Conservation (phyloP, 2,797 vertebrate genomes). For the Thunnus albacares region DNA sequence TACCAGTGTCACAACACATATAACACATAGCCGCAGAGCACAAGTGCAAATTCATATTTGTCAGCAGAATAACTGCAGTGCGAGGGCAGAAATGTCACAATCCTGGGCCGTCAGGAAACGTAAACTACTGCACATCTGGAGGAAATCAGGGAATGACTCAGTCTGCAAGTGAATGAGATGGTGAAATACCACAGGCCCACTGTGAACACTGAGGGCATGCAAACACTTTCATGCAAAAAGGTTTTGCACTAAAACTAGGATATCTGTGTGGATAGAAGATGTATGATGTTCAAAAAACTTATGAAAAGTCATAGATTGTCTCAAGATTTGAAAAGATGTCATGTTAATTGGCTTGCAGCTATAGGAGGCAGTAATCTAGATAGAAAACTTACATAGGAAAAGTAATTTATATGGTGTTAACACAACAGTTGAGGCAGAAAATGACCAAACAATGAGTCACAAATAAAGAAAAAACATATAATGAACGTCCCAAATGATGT, state of each 20-base stretch:
- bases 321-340: not conserved
- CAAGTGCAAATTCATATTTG: conserved; percentile 49
- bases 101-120: conserved; percentile 77
- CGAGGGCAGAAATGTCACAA: conserved; percentile 80
- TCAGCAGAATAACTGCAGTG: conserved; percentile 74
- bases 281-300: not conserved
- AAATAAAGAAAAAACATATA: not conserved
- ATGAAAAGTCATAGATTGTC: not conserved
- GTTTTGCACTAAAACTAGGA: not conserved
- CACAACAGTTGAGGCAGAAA: not conserved
- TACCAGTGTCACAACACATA: conserved; percentile 26
- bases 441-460: not conserved
- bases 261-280: not conserved
- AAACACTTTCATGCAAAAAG: conserved; percentile 45
- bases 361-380: not conserved
- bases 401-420: not conserved
- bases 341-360: not conserved
- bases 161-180: conserved; percentile 80
- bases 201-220: conserved; percentile 61
- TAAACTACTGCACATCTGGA: conserved; percentile 85
- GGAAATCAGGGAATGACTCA: conserved; percentile 86
- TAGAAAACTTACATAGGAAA: not conserved
- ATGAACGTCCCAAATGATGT: not conserved
- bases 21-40: not conserved
- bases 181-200: conserved; percentile 80